phyloP scores from a whole-genome alignment of 1,140 invertebrate species.

The Nebria ingens region DNA sequence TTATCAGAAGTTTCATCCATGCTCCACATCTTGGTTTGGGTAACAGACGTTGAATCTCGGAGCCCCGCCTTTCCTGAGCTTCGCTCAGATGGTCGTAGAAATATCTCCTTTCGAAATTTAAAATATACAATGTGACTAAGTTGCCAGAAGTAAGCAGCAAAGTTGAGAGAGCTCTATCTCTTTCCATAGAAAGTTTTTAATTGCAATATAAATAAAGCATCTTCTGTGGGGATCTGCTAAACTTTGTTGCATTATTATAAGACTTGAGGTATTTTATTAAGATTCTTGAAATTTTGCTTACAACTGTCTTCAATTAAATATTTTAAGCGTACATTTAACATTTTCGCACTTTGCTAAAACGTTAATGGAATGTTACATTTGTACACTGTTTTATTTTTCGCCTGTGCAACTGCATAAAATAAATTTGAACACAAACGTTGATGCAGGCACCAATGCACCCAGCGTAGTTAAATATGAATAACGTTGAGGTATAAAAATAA shows the following conservation, averaged over 20 bases:
- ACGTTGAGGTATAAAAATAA: no score
- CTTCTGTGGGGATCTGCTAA: not conserved
- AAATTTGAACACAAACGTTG: no score
- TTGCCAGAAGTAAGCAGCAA: not conserved
- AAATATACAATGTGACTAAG: not conserved
- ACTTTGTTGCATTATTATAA: not conserved
- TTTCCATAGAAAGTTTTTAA: slow-evolving; percentile 4
- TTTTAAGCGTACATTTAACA: not conserved
- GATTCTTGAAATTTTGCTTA: not conserved
- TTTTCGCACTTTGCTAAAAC: not conserved
- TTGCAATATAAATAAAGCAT: slow-evolving; percentile 7
- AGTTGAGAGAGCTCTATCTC: not conserved
- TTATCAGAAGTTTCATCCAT: no score
- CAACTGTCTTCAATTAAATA: not conserved
- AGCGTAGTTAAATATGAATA: no score
- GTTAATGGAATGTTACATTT: not conserved
- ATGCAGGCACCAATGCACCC: no score
- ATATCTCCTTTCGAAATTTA: not conserved
- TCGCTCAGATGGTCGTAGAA: no score
- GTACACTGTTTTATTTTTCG: no score
- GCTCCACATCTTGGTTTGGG: no score
- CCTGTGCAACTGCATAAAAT: no score
- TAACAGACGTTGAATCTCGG: no score
- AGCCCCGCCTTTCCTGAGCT: no score
- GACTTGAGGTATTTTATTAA: slow-evolving; percentile 5